Evolutionary conservation across 2,888 invertebrate species (phyloP).

Genomic region (Odontothrips loti): DNA sequence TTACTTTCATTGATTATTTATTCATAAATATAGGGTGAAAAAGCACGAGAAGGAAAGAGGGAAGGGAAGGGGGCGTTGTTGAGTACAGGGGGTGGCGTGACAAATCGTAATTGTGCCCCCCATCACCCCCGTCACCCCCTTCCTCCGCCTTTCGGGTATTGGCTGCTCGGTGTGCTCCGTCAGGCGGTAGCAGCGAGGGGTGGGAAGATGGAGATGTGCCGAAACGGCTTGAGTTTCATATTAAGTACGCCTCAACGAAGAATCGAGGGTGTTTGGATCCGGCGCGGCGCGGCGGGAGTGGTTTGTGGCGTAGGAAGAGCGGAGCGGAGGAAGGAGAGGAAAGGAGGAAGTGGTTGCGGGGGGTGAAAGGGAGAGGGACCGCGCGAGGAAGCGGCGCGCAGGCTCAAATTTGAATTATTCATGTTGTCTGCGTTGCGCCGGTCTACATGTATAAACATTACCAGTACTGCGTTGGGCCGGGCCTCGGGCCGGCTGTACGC

Average conservation of each 20-base stretch:
- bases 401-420: conserved; percentile 25
- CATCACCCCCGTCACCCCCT: not conserved
- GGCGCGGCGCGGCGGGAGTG: not conserved
- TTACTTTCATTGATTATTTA: too few species aligned
- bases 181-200: not conserved
- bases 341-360: conserved; percentile 9
- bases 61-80: too few species aligned
- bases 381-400: not conserved
- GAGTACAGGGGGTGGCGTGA: not conserved
- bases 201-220: not conserved
- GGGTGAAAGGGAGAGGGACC: not conserved
- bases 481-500: not conserved
- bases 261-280: conserved; percentile 19
- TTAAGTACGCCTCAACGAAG: conserved; percentile 22
- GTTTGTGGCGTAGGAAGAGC: not conserved
- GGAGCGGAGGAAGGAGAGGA: not conserved
- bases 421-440: conserved; percentile 17
- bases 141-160: not conserved
- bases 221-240: conserved; percentile 24
- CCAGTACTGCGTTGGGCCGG: not conserved
- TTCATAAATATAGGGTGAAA: too few species aligned
- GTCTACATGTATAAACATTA: conserved; percentile 27
- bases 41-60: too few species aligned
- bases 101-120: not conserved
- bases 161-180: too few species aligned